These are phyloP conservation scores for Rhyacichthys aspro DNA, from an alignment of 2,797 vertebrate genomes.

Conservation along the genomic window DNA sequence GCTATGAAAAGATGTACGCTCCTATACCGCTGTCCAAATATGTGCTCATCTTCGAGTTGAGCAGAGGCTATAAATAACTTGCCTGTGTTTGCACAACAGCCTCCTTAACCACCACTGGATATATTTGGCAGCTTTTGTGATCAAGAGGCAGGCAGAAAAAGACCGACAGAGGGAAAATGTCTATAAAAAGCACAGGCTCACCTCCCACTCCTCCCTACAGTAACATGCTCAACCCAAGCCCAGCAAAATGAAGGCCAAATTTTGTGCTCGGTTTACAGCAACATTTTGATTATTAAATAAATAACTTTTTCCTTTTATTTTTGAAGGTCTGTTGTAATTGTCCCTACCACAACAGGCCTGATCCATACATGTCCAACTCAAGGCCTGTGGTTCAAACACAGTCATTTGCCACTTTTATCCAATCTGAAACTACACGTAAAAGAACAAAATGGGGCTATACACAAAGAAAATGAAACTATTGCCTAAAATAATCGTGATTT, in stretches of 20 bases:
- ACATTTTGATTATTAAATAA: too few species aligned
- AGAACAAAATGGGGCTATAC: too few species aligned
- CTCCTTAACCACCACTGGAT: conserved; percentile 76
- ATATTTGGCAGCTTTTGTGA: conserved; percentile 79
- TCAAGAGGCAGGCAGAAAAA: conserved; percentile 70
- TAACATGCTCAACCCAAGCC: conserved; percentile 44
- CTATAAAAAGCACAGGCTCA: conserved; percentile 75
- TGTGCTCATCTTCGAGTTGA: conserved; percentile 30
- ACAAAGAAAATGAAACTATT: too few species aligned
- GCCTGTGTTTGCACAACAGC: conserved; percentile 60
- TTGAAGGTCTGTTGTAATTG: neutral
- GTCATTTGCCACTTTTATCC: too few species aligned
- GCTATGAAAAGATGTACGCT: conserved; percentile 21
- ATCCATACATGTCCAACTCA: too few species aligned
- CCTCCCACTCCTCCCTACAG: conserved; percentile 74
- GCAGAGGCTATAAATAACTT: conserved; percentile 65
- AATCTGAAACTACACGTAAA: too few species aligned
- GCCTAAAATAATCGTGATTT: too few species aligned
- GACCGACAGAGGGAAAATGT: conserved; percentile 64
- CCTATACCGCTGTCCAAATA: conserved; percentile 27
- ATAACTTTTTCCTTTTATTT: neutral
- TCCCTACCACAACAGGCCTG: too few species aligned
- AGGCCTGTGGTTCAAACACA: too few species aligned
- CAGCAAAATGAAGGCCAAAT: neutral
- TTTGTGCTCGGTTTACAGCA: too few species aligned